Conservation (phyloP, 2,113 vertebrate genomes). For the Grammomys surdaster region DNA sequence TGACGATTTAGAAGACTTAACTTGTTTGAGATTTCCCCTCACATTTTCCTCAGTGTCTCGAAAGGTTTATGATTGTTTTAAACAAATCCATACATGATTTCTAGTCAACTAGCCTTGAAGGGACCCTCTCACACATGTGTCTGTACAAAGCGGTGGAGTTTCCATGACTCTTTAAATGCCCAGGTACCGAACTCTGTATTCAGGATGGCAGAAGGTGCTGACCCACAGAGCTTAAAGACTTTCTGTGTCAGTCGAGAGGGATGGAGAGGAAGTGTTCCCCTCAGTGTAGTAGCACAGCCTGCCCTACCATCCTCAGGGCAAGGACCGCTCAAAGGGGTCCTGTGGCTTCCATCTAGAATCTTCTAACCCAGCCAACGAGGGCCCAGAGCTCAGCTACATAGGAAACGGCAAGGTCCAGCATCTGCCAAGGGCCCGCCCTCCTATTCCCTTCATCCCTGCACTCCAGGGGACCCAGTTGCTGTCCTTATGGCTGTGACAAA, state of each 20-base stretch:
- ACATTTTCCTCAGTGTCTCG: not conserved
- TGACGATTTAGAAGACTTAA: not conserved
- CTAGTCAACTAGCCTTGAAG: not conserved
- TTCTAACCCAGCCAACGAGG: not conserved
- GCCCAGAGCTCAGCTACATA: not conserved
- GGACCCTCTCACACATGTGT: not conserved
- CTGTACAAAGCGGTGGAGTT: not conserved
- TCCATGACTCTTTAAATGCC: not conserved
- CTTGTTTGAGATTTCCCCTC: not conserved
- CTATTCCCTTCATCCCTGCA: too few species aligned
- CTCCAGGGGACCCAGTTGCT: not conserved
- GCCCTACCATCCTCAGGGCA: too few species aligned
- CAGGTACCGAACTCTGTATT: not conserved
- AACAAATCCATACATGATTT: not conserved
- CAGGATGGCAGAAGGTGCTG: not conserved
- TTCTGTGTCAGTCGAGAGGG: not conserved
- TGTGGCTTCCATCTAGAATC: not conserved
- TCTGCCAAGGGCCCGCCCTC: not conserved
- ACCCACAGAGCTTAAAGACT: not conserved
- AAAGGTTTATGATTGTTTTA: not conserved
- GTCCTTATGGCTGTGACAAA: not conserved
- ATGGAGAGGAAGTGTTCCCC: not conserved
- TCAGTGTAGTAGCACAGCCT: not conserved
- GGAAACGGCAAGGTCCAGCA: not conserved
- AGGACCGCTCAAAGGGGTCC: not conserved